A percentile compares a stretch with the other conserved stretches of the same genome.
Evolutionary conservation across 2,113 vertebrate species (phyloP).

Genomic region (Hystrix cristata): DNA sequence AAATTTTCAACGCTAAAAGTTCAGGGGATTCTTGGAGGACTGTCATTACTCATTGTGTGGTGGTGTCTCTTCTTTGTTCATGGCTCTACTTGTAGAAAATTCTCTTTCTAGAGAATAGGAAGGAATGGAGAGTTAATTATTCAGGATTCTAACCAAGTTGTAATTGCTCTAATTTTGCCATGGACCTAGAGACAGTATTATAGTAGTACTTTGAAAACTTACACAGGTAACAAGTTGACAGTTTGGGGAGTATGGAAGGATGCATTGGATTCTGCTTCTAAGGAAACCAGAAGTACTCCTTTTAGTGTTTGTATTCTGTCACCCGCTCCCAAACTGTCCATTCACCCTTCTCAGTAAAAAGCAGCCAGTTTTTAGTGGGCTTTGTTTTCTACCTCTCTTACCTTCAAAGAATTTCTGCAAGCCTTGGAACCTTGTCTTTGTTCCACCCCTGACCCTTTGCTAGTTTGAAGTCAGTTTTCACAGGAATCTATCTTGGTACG

Average conservation of each 20-base stretch:
- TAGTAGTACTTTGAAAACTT: constrained; percentile 1
- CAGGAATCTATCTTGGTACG: not conserved
- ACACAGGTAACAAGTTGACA: constrained; percentile 26
- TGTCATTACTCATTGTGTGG: not conserved
- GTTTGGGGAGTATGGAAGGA: not conserved
- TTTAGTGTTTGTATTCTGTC: not conserved
- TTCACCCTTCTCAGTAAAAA: not conserved
- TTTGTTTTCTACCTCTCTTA: not conserved
- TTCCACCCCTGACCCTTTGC: not conserved
- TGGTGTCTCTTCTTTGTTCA: not conserved
- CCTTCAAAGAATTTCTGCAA: not conserved
- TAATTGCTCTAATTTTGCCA: constrained; percentile 38
- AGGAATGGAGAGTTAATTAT: constrained; percentile 61
- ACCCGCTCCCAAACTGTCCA: not conserved
- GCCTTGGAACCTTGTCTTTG: not conserved
- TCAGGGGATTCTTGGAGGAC: not conserved
- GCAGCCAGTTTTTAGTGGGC: not conserved
- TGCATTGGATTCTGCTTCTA: not conserved
- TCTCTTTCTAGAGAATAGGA: constrained; percentile 13
- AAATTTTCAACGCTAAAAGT: not conserved
- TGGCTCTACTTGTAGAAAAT: not conserved
- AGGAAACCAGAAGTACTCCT: not conserved
- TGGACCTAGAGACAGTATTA: not conserved
- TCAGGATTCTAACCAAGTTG: constrained; percentile 36
- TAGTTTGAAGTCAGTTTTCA: not conserved